These are phyloP conservation scores for Cyprinodon brontotheroides DNA, from an alignment of 2,113 vertebrate genomes.

Conservation along the genomic window DNA sequence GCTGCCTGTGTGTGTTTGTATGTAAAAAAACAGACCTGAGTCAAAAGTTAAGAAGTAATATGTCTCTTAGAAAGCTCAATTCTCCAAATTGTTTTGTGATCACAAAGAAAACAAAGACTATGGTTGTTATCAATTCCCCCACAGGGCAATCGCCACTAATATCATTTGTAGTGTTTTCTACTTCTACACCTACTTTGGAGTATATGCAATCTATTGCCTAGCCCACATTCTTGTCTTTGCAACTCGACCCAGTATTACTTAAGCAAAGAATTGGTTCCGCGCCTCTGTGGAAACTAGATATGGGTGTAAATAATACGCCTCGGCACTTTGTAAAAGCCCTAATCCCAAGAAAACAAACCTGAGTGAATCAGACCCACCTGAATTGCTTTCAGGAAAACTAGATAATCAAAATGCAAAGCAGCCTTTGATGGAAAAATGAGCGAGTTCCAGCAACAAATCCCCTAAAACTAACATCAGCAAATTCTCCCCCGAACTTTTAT, in stretches of 20 bases:
- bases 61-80: slow-evolving; percentile 54
- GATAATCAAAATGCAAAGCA: slow-evolving; percentile 83
- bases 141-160: slow-evolving; percentile 58
- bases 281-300: slow-evolving; percentile 57
- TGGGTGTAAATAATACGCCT: slow-evolving; percentile 65
- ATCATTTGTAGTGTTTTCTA: slow-evolving; percentile 62
- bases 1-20: slow-evolving; percentile 61
- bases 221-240: slow-evolving; percentile 56
- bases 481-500: slow-evolving; percentile 66
- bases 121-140: slow-evolving; percentile 51
- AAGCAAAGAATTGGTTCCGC: slow-evolving; percentile 60
- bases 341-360: slow-evolving; percentile 71
- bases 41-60: slow-evolving; percentile 60
- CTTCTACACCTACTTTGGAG: slow-evolving; percentile 31
- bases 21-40: slow-evolving; percentile 69
- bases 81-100: slow-evolving; percentile 55
- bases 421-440: slow-evolving; percentile 69
- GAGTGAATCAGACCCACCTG: slow-evolving; percentile 58
- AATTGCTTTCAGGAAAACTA: slow-evolving; percentile 66
- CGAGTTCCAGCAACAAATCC: slow-evolving; percentile 67
- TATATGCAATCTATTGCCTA: slow-evolving; percentile 55
- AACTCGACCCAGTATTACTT: slow-evolving; percentile 71
- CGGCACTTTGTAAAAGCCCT: slow-evolving; percentile 60
- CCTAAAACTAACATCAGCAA: slow-evolving; percentile 74
- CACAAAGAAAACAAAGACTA: slow-evolving; percentile 29